Evolutionary conservation across 2,797 vertebrate species (phyloP).

Genomic region (Craterocephalus amniculus): DNA sequence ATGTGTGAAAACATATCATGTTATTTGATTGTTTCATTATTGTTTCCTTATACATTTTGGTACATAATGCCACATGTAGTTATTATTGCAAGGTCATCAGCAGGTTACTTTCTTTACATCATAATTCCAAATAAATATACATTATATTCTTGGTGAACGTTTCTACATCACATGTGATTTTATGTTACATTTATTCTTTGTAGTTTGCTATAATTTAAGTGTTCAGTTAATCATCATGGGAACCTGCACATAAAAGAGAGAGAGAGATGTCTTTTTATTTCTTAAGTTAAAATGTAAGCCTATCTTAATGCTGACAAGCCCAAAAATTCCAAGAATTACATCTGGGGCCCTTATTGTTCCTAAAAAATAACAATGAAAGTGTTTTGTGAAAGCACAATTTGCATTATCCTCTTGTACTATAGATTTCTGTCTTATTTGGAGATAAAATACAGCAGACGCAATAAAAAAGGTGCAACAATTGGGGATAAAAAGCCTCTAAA

Average conservation of each 20-base stretch:
- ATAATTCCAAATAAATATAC: too few species aligned
- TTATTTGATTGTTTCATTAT: too few species aligned
- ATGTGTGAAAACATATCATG: too few species aligned
- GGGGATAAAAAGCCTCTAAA: background rate
- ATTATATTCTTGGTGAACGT: too few species aligned
- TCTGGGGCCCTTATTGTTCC: background rate
- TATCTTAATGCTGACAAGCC: background rate
- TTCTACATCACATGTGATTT: too few species aligned
- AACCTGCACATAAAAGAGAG: background rate
- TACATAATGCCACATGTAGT: too few species aligned
- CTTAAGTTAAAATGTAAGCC: slow-evolving; percentile 1
- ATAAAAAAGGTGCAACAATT: background rate
- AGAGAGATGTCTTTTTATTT: background rate
- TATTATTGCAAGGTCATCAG: too few species aligned
- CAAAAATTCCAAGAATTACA: background rate
- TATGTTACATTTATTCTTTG: too few species aligned
- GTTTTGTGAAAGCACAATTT: background rate
- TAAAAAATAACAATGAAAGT: slow-evolving; percentile 1
- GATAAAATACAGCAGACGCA: background rate
- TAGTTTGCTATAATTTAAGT: too few species aligned
- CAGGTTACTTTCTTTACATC: too few species aligned
- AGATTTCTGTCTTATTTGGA: background rate
- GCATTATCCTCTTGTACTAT: background rate
- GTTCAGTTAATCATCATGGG: background rate
- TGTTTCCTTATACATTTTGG: too few species aligned